Evolutionary conservation across 2,797 vertebrate species (phyloP), one percentile per base, ranked within the genome.

Genomic region (Sparus aurata): DNA sequence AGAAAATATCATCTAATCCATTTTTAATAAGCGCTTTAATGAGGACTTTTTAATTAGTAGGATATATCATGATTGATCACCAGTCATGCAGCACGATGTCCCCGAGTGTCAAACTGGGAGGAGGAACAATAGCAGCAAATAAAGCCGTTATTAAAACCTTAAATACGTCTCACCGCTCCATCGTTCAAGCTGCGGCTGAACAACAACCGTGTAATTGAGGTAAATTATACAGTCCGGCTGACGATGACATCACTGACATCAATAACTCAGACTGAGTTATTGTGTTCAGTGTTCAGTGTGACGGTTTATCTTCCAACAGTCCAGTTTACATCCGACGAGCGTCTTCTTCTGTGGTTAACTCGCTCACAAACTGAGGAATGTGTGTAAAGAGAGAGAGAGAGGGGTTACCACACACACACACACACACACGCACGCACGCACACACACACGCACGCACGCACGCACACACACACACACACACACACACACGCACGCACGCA

Each of bases 31-130:
- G 53, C 2, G 0, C 69, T 52, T 67, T 60, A 73, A 89, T 80
- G 15, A 77, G 60, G 47, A 49, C 15, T 16, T 77, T 77, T 86
- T 85, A 86, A 91, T 88, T 78, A 90, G 79, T 12, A 13, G 63
- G 64, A 61, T 57, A 18, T 49, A 50, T 59, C 2, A 23, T 68
- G 83, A 86, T 46, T 77, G 76, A 90, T 87, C 75, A 61, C 8
- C 58, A 49, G 41, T 61, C 58, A 12, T 5, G 30, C 52, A 18
- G 73, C 59, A 16, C 10, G 5, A 17, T 2, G 30, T 55, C 52
- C 77, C 43, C 0, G 2, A 15, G 67, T 30, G 80, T 69, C 64
- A 70, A 52, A 70, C 52, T 12, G 38, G 34, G 52, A 59, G 64
- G 52, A 1, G 17, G 55, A 84, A 69, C 77, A 82, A 68, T 0